A percentile compares a stretch with the other conserved stretches of the same genome.
Evolutionary conservation across 2,797 vertebrate species (phyloP).

Genomic region (Mus minutoides): DNA sequence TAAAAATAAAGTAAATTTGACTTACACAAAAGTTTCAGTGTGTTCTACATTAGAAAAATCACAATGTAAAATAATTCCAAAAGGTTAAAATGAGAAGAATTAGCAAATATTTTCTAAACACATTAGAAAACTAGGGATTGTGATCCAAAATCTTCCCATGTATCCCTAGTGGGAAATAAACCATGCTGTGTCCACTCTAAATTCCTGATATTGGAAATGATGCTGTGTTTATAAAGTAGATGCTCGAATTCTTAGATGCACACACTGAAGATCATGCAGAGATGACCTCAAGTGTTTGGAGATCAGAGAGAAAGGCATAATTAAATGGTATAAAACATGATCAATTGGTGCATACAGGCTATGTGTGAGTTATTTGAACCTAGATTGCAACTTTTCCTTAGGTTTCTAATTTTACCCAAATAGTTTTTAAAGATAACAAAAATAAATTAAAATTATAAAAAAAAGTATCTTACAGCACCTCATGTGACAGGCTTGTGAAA

Average conservation of each 20-base stretch:
- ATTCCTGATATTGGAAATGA: not conserved
- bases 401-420: constrained; percentile 28
- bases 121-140: not conserved
- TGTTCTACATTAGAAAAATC: constrained; percentile 19
- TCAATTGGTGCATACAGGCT: not conserved
- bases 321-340: not conserved
- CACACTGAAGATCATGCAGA: not conserved
- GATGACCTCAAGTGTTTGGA: not conserved
- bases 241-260: not conserved
- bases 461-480: not conserved
- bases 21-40: not conserved
- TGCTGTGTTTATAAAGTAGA: not conserved
- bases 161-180: not conserved
- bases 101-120: constrained; percentile 23
- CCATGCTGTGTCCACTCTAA: not conserved
- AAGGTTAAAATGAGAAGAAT: not conserved
- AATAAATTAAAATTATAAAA: not conserved
- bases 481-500: not conserved
- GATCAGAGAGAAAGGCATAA: not conserved
- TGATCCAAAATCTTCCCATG: not conserved
- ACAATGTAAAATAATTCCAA: not conserved
- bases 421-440: not conserved
- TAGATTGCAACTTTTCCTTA: constrained; percentile 32
- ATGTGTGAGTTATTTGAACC: not conserved
- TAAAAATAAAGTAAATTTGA: not conserved